These are phyloP conservation scores for Zonotrichia albicollis DNA, from an alignment of 2,797 vertebrate genomes.

Conservation along the genomic window DNA sequence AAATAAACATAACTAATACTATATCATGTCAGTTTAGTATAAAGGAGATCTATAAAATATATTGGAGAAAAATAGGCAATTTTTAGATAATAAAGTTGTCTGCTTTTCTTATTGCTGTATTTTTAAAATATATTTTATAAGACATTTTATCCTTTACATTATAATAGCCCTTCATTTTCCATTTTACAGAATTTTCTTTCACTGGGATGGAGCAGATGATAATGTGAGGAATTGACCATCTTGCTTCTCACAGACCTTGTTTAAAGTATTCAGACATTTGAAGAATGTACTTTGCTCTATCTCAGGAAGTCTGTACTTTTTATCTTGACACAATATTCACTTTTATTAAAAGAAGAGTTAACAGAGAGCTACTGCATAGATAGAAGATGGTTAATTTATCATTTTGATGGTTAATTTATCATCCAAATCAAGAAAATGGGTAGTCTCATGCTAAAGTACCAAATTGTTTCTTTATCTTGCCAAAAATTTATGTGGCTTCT, in stretches of 20 bases:
- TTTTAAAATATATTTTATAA: background rate
- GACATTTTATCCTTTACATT: background rate
- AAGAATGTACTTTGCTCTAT: background rate
- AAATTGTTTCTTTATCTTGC: background rate
- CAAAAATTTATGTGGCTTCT: background rate
- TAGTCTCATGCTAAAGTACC: background rate
- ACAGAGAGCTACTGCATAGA: background rate
- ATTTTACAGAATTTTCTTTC: background rate
- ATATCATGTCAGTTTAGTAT: background rate
- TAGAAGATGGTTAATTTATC: background rate
- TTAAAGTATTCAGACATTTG: background rate
- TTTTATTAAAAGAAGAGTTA: background rate
- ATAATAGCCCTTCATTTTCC: background rate
- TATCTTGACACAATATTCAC: background rate
- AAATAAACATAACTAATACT: background rate
- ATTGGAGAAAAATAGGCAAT: background rate
- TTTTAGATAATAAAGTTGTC: background rate
- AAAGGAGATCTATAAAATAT: background rate
- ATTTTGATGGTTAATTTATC: background rate
- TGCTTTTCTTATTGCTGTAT: background rate
- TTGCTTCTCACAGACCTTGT: background rate
- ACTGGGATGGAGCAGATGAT: background rate
- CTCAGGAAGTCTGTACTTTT: background rate
- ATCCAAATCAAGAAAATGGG: background rate
- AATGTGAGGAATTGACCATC: background rate